These are phyloP conservation scores for Hydropsyche betteni DNA, from an alignment of 2,888 invertebrate genomes.

Conservation along the genomic window DNA sequence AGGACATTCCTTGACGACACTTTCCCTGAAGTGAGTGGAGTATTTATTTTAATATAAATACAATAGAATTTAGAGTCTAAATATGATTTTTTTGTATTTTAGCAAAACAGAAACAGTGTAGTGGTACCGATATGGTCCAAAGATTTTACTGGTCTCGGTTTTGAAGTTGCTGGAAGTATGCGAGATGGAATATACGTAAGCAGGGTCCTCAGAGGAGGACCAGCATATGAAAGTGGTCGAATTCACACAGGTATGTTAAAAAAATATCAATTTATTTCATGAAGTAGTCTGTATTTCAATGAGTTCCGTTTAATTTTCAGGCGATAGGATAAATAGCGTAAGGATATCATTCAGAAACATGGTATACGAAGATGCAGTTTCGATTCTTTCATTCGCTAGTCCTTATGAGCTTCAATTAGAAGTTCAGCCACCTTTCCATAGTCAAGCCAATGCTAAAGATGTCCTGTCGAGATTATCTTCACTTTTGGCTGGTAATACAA, in stretches of 20 bases:
- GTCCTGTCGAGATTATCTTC: conserved; percentile 31
- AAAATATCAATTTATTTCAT: no score
- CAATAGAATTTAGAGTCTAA: not conserved
- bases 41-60: not conserved
- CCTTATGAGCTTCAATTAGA: conserved; percentile 88
- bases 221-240: conserved; percentile 85
- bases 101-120: conserved; percentile 53
- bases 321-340: conserved; percentile 87
- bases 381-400: conserved; percentile 89
- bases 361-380: conserved; percentile 89
- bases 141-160: conserved; percentile 88
- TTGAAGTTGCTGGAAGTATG: conserved; percentile 90
- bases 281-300: no score
- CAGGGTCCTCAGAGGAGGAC: conserved; percentile 85
- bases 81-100: conserved; percentile 24
- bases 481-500: conserved; percentile 27
- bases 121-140: conserved; percentile 82
- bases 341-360: conserved; percentile 89
- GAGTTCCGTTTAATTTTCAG: conserved; percentile 61
- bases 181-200: conserved; percentile 89
- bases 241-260: conserved; percentile 75
- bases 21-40: conserved; percentile 36
- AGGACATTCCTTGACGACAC: conserved; percentile 40
- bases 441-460: conserved; percentile 28
- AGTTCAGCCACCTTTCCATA: conserved; percentile 62